These are phyloP conservation scores for Antedon mediterranea DNA, from an alignment of 53 echinoderm and acorn worm genomes.

Conservation along the genomic window DNA sequence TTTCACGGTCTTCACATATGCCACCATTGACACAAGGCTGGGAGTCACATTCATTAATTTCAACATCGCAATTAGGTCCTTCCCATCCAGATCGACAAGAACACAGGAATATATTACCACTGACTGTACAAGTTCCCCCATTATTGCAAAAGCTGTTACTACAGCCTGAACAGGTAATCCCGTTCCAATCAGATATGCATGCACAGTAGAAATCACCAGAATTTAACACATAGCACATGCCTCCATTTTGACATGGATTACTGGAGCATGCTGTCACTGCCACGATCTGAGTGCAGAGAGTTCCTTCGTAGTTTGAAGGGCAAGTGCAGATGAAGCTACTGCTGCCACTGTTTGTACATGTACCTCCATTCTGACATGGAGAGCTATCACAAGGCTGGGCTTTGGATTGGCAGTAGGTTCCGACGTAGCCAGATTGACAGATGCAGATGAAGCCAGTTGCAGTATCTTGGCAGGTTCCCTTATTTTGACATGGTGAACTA, in stretches of 20 bases:
- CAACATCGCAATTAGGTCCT: conserved; percentile 57
- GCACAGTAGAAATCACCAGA: not conserved
- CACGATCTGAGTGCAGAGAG: not conserved
- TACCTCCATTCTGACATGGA: conserved; percentile 63
- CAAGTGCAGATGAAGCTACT: not conserved
- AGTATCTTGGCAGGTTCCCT: too few relatives aligned
- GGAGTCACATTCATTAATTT: not conserved
- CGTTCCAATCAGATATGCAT: not conserved
- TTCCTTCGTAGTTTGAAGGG: not conserved
- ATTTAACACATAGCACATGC: not conserved
- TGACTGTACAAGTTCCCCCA: conserved; percentile 46
- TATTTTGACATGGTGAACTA: too few relatives aligned
- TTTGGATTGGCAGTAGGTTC: too few relatives aligned
- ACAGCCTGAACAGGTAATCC: conserved; percentile 19
- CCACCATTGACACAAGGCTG: not conserved
- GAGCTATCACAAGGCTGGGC: conserved; percentile 32
- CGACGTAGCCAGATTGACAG: too few relatives aligned
- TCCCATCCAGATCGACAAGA: conserved; percentile 49
- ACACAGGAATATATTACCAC: conserved; percentile 51
- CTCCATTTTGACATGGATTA: not conserved
- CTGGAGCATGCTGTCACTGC: not conserved
- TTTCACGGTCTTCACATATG: not conserved
- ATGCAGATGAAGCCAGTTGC: too few relatives aligned
- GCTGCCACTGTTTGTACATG: conserved; percentile 10
- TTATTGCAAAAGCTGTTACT: conserved; percentile 56